Conservation (phyloP, 1,140 invertebrate species). For the Psix sp. region DNA sequence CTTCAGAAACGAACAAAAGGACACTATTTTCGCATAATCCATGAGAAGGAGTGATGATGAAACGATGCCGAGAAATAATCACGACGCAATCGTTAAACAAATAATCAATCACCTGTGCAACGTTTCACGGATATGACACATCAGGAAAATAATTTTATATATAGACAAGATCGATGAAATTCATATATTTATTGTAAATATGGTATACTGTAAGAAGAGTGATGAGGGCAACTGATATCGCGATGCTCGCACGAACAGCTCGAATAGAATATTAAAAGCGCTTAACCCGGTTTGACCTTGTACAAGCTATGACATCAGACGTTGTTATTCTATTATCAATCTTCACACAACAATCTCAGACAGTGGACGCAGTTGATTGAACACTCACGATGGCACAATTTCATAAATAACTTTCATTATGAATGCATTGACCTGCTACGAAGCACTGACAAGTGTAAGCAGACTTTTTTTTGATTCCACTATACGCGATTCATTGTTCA, state of each 20-base stretch:
- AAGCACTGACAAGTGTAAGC: not conserved
- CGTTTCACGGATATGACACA: constrained; percentile 66
- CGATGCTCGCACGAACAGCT: constrained; percentile 17
- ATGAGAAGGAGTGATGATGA: constrained; percentile 9
- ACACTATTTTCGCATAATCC: constrained; percentile 49
- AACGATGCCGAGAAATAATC: constrained; percentile 12
- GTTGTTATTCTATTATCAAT: constrained; percentile 46
- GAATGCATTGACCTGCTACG: constrained; percentile 3
- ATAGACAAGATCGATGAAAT: constrained; percentile 72
- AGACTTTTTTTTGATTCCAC: not conserved
- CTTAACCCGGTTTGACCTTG: constrained; percentile 56
- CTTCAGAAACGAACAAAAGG: constrained; percentile 13
- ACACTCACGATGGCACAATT: constrained; percentile 19
- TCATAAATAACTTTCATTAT: constrained; percentile 16
- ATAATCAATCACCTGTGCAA: constrained; percentile 23
- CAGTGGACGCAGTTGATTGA: constrained; percentile 16
- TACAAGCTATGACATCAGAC: constrained; percentile 17
- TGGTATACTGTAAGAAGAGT: constrained; percentile 50
- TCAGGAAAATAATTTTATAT: constrained; percentile 73
- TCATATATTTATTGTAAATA: constrained; percentile 72
- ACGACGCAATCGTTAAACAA: constrained; percentile 27
- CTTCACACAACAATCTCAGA: constrained; percentile 36
- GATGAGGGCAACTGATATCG: constrained; percentile 43
- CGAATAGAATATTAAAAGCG: constrained; percentile 51
- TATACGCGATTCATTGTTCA: not conserved